phyloP scores from a whole-genome alignment of 2,113 vertebrate genomes.

The Zapus hudsonius region DNA sequence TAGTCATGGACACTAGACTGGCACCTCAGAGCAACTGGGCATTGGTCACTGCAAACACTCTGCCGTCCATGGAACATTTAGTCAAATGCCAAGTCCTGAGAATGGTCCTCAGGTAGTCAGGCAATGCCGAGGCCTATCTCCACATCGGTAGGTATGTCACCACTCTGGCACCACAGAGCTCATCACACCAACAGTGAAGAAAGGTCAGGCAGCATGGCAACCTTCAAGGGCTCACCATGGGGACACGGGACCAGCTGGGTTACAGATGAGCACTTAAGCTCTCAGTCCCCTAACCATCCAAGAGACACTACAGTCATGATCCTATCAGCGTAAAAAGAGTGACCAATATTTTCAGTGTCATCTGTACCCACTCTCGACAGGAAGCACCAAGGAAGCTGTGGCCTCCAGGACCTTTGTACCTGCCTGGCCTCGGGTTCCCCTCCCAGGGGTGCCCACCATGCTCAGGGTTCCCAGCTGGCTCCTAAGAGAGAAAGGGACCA shows the following conservation, averaged over 20 bases:
- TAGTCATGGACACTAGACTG: accelerated
- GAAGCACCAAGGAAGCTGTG: accelerated
- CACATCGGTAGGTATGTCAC: constrained; percentile 67
- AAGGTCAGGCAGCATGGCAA: constrained; percentile 41
- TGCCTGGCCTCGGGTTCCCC: not conserved
- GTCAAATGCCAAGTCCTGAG: constrained; percentile 65
- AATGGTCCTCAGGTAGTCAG: constrained; percentile 75
- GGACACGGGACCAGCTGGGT: constrained; percentile 24
- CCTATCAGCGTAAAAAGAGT: not conserved
- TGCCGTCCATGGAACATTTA: constrained; percentile 65
- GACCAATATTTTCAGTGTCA: not conserved
- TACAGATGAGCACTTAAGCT: not conserved
- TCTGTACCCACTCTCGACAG: not conserved
- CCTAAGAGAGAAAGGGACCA: accelerated
- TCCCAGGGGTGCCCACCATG: accelerated
- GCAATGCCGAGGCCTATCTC: constrained; percentile 71
- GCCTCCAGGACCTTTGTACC: not conserved
- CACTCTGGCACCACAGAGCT: constrained; percentile 45
- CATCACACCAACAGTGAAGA: not conserved
- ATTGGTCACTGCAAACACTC: constrained; percentile 46
- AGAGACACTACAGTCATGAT: not conserved
- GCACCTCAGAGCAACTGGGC: constrained; percentile 5
- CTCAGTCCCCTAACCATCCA: constrained; percentile 40
- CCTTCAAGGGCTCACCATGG: not conserved
- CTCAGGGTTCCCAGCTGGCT: not conserved